Conservation (phyloP, 2,888 invertebrate species). For the Abrostola tripartita region DNA sequence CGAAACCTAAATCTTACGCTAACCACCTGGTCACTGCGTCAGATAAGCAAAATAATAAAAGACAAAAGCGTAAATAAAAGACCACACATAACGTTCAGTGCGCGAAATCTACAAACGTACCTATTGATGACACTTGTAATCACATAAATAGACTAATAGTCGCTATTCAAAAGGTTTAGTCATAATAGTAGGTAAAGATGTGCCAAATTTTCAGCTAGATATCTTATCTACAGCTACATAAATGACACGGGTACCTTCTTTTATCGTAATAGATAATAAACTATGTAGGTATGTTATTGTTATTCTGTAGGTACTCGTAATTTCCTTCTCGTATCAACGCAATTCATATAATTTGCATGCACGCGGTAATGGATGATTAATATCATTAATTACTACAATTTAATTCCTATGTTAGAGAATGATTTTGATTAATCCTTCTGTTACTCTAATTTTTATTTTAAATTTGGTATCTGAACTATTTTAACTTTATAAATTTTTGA, state of each 20-base stretch:
- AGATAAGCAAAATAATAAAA: conserved; percentile 10
- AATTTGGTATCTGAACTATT: no score
- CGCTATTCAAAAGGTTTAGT: conserved; percentile 14
- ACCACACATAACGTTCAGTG: neutral
- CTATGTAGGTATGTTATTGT: conserved; percentile 27
- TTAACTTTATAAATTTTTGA: no score
- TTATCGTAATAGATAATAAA: conserved; percentile 42
- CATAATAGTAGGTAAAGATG: conserved; percentile 4
- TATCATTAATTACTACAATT: no score
- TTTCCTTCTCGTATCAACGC: conserved; percentile 17
- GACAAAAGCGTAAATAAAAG: conserved; percentile 22
- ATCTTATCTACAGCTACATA: conserved; percentile 38
- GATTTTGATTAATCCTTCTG: no score
- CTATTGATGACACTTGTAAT: conserved; percentile 11
- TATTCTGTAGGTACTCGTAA: conserved; percentile 16
- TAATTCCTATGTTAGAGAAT: no score
- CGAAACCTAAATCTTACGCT: conserved; percentile 19
- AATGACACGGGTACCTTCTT: conserved; percentile 20
- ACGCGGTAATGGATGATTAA: conserved; percentile 3
- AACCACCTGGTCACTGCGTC: conserved; percentile 17
- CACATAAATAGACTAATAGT: conserved; percentile 13
- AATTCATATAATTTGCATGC: conserved; percentile 3
- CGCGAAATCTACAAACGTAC: conserved; percentile 10
- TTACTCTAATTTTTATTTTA: no score
- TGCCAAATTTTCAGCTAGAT: conserved; percentile 24